Conservation (phyloP, 2,888 invertebrate species). For the Erpobdella octoculata region DNA sequence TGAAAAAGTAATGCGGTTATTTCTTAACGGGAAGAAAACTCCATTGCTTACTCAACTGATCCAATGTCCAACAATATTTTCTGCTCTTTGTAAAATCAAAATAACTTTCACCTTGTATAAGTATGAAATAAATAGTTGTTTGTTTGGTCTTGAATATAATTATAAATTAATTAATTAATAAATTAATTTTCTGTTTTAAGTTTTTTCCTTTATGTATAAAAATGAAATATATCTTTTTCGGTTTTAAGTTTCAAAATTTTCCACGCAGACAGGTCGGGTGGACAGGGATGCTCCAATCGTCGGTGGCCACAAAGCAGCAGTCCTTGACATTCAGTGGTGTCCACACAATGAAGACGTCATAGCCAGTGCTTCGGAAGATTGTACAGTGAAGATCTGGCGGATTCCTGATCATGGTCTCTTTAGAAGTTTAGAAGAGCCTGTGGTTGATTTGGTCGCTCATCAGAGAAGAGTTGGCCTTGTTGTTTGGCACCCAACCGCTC, state of each 20-base stretch:
- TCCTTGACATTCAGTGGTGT: slow-evolving; percentile 88
- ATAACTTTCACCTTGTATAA: too few species aligned
- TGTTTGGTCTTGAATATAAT: too few species aligned
- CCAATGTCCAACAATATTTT: too few species aligned
- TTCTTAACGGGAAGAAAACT: too few species aligned
- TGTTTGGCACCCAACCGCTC: slow-evolving; percentile 87
- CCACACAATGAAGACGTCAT: slow-evolving; percentile 94
- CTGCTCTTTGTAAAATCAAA: too few species aligned
- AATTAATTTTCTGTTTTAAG: too few species aligned
- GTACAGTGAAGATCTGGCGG: slow-evolving; percentile 76
- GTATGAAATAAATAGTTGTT: too few species aligned
- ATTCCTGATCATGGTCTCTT: slow-evolving; percentile 80
- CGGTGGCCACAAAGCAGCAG: slow-evolving; percentile 82
- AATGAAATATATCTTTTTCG: too few species aligned
- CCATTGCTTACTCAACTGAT: too few species aligned
- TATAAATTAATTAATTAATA: too few species aligned
- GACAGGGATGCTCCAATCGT: slow-evolving; percentile 72
- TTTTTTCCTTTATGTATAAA: too few species aligned
- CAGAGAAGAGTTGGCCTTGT: slow-evolving; percentile 81
- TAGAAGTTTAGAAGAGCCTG: slow-evolving; percentile 60
- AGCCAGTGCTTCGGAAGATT: slow-evolving; percentile 88
- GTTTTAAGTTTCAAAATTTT: too few species aligned
- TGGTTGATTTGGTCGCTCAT: slow-evolving; percentile 79
- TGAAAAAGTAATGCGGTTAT: not conserved
- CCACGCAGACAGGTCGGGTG: slow-evolving; percentile 62